Evolutionary conservation across 2,797 vertebrate genomes (phyloP).

Genomic region (Cirrhinus mrigala): DNA sequence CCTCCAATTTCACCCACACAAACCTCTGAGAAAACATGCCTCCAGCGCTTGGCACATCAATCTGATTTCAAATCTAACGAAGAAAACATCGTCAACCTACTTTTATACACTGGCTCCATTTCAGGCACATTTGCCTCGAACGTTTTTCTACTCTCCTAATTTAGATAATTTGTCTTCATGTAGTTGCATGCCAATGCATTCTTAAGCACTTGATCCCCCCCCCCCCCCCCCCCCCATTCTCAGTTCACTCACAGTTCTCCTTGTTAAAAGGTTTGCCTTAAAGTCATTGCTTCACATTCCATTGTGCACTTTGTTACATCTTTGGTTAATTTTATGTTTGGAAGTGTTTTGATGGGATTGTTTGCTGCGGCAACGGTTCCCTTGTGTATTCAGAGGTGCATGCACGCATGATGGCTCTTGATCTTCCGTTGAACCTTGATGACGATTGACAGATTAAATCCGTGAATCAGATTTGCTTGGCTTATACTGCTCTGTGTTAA

Average conservation of each 20-base stretch:
- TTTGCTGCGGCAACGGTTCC: background rate
- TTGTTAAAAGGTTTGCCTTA: background rate
- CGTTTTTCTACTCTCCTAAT: conserved; percentile 48
- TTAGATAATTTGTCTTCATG: conserved; percentile 49
- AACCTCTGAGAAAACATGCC: conserved; percentile 19
- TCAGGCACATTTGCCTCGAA: conserved; percentile 48
- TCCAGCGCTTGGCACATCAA: conserved; percentile 18
- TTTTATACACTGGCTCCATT: conserved; percentile 43
- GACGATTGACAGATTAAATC: conserved; percentile 7
- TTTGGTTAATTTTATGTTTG: background rate
- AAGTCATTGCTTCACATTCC: conserved; percentile 3
- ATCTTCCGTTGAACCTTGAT: conserved; percentile 4
- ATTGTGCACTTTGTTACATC: background rate
- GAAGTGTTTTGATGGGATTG: background rate
- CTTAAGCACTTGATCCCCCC: too few relatives aligned
- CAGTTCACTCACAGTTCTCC: background rate
- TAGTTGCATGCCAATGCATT: conserved; percentile 48
- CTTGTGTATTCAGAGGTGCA: background rate
- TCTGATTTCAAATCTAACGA: conserved; percentile 15
- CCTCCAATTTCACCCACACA: conserved; percentile 6
- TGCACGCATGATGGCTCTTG: conserved; percentile 5
- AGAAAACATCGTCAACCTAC: background rate
- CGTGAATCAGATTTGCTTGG: conserved; percentile 28
- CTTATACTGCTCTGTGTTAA: background rate
- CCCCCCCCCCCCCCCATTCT: background rate